Percentiles rank a stretch among this genome's conserved stretches.
Conservation (phyloP, 2,797 vertebrate genomes). For the Leptatherina wallacei region DNA sequence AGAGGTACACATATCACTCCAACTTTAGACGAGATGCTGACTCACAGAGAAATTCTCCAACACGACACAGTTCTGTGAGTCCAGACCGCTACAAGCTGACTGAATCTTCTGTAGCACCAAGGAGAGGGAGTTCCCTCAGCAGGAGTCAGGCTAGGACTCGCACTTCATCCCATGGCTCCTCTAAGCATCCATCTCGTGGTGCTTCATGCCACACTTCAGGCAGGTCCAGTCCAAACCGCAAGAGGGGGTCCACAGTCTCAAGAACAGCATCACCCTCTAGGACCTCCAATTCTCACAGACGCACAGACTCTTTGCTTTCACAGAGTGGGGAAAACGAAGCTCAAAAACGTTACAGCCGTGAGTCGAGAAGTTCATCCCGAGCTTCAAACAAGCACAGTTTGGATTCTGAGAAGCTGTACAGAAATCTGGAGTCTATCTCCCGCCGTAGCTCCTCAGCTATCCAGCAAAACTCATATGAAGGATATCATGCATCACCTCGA, state of each 20-base stretch:
- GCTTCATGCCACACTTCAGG: slow-evolving; percentile 76
- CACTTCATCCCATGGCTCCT: slow-evolving; percentile 61
- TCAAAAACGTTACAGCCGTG: slow-evolving; percentile 31
- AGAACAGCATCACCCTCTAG: slow-evolving; percentile 61
- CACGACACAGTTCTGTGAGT: slow-evolving; percentile 79
- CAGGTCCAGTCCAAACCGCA: slow-evolving; percentile 76
- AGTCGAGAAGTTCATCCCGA: slow-evolving; percentile 67
- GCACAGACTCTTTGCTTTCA: slow-evolving; percentile 46
- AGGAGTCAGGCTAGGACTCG: slow-evolving; percentile 63
- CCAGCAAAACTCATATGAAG: slow-evolving; percentile 57
- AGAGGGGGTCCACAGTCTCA: slow-evolving; percentile 62
- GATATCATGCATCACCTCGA: slow-evolving; percentile 61
- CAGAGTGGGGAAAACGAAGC: slow-evolving; percentile 50
- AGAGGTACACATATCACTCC: slow-evolving; percentile 83
- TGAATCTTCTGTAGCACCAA: slow-evolving; percentile 55
- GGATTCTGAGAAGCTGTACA: slow-evolving; percentile 84
- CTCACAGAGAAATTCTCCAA: slow-evolving; percentile 76
- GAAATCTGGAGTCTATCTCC: slow-evolving; percentile 82
- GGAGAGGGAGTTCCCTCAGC: slow-evolving; percentile 62
- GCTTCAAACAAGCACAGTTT: slow-evolving; percentile 79
- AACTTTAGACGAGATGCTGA: slow-evolving; percentile 80
- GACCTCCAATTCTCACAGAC: slow-evolving; percentile 58
- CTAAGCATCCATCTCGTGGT: slow-evolving; percentile 61
- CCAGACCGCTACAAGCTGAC: slow-evolving; percentile 71
- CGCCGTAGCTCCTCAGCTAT: slow-evolving; percentile 63